Percentiles rank a stretch among this genome's conserved stretches.
Evolutionary conservation across 2,888 invertebrate species (phyloP).

Genomic region (Malthinus seriepunctatus): DNA sequence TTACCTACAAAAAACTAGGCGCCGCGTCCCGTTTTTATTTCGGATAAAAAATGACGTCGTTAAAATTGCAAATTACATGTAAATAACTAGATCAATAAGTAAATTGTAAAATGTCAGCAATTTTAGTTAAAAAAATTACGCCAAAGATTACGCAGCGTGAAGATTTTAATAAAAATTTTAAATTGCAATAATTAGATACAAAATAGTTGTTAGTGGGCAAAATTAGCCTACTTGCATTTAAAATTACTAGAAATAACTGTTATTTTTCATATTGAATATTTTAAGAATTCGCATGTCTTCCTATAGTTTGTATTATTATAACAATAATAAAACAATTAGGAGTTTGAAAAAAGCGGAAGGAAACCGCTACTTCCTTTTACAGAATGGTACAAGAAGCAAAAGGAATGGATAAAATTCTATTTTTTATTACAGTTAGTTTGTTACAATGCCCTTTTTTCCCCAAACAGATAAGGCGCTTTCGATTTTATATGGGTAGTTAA

Average conservation of each 20-base stretch:
- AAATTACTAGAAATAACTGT: slow-evolving; percentile 1
- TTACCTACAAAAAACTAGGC: too few relatives aligned
- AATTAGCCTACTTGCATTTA: slow-evolving; percentile 4
- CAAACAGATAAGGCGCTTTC: slow-evolving; percentile 13
- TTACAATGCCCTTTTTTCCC: slow-evolving; percentile 15
- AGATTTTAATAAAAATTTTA: background rate
- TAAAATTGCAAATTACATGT: too few relatives aligned
- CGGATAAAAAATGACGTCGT: too few relatives aligned
- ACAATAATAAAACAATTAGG: slow-evolving; percentile 3
- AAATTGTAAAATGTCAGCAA: background rate
- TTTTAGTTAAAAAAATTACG: background rate
- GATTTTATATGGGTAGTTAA: slow-evolving; percentile 1
- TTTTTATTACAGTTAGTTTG: slow-evolving; percentile 21
- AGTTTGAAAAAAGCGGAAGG: slow-evolving; percentile 19
- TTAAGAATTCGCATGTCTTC: slow-evolving; percentile 17
- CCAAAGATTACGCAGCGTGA: background rate
- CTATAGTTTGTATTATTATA: slow-evolving; percentile 10
- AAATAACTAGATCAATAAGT: background rate
- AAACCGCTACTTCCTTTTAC: slow-evolving; percentile 24
- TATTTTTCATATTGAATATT: slow-evolving; percentile 11
- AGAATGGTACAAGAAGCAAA: background rate
- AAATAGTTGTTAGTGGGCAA: slow-evolving; percentile 1
- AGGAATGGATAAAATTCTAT: slow-evolving; percentile 12
- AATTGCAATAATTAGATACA: background rate
- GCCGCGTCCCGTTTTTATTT: too few relatives aligned